Conservation (phyloP, 1,140 invertebrate genomes). For the Drosophila arizonae region DNA sequence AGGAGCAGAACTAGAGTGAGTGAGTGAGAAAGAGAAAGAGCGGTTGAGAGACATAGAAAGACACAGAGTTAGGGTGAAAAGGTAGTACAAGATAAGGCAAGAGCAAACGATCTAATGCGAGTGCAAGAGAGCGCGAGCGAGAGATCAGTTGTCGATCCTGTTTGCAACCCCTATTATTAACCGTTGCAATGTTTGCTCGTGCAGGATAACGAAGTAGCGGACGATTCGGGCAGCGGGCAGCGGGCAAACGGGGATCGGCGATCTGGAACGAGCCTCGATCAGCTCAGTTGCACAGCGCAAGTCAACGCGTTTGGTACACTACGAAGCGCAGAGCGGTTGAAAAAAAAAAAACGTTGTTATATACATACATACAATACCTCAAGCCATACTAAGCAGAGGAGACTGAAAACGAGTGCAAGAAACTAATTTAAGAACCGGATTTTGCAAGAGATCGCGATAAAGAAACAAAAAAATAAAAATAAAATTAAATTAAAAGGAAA, state of each 20-base stretch:
- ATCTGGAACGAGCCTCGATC: conserved; percentile 67
- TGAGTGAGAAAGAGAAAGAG: background rate
- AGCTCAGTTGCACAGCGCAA: conserved; percentile 75
- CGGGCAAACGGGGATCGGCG: conserved; percentile 56
- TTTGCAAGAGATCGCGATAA: conserved; percentile 46
- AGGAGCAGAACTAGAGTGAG: conserved; percentile 6
- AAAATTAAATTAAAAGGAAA: background rate
- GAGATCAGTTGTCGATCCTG: conserved; percentile 38
- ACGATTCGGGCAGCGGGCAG: conserved; percentile 16
- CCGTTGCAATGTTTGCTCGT: conserved; percentile 43
- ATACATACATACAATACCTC: conserved; percentile 11
- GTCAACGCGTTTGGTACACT: conserved; percentile 62
- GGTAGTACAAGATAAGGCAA: background rate
- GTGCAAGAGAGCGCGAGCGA: background rate
- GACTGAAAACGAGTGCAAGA: conserved; percentile 59
- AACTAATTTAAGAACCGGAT: conserved; percentile 75
- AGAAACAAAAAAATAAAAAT: conserved; percentile 1
- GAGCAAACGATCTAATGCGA: background rate
- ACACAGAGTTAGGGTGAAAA: background rate
- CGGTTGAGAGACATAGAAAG: background rate
- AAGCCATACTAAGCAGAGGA: conserved; percentile 23
- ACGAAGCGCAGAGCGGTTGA: conserved; percentile 19
- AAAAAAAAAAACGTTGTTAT: conserved; percentile 9
- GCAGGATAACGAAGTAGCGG: conserved; percentile 63
- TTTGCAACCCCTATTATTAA: conserved; percentile 64